phyloP scores from a whole-genome alignment of 1,140 invertebrate species.

The Drosophila sp. region DNA sequence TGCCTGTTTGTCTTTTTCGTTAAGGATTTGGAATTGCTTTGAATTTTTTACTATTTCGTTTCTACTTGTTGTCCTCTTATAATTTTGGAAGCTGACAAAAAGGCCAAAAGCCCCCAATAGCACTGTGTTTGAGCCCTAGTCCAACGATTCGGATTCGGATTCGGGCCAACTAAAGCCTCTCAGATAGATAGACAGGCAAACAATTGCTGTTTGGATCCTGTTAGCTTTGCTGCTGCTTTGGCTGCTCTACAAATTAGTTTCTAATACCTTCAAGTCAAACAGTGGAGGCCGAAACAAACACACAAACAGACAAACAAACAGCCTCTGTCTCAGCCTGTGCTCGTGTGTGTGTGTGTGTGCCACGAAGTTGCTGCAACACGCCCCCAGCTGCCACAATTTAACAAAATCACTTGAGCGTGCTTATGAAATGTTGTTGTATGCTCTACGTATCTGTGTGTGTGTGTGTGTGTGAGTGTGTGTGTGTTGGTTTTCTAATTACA shows the following conservation, averaged over 20 bases:
- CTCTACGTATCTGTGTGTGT: slow-evolving; percentile 31
- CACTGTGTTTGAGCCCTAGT: slow-evolving; percentile 32
- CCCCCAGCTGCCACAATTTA: slow-evolving; percentile 51
- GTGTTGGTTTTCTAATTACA: slow-evolving; percentile 70
- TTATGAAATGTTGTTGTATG: slow-evolving; percentile 65
- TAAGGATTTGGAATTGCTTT: slow-evolving; percentile 62
- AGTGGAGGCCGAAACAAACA: slow-evolving; percentile 59
- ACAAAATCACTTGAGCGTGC: slow-evolving; percentile 76
- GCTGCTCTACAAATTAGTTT: slow-evolving; percentile 80
- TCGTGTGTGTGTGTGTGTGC: slow-evolving; percentile 10
- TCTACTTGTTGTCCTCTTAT: slow-evolving; percentile 34
- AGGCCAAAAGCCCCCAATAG: slow-evolving; percentile 47
- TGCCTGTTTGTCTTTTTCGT: slow-evolving; percentile 49
- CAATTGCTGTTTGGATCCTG: slow-evolving; percentile 80
- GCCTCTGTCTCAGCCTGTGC: slow-evolving; percentile 15
- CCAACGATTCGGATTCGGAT: no score
- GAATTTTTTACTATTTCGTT: slow-evolving; percentile 42
- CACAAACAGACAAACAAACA: slow-evolving; percentile 48
- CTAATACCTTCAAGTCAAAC: slow-evolving; percentile 83
- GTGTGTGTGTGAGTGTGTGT: slow-evolving; percentile 24
- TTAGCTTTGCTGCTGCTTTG: slow-evolving; percentile 64
- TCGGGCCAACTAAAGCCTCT: slow-evolving; percentile 63
- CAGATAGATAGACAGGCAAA: slow-evolving; percentile 73
- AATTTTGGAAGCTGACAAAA: slow-evolving; percentile 36
- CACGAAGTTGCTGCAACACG: slow-evolving; percentile 34